These are phyloP conservation scores for Incurvaria masculella DNA, from an alignment of 2,888 invertebrate species.

Conservation along the genomic window DNA sequence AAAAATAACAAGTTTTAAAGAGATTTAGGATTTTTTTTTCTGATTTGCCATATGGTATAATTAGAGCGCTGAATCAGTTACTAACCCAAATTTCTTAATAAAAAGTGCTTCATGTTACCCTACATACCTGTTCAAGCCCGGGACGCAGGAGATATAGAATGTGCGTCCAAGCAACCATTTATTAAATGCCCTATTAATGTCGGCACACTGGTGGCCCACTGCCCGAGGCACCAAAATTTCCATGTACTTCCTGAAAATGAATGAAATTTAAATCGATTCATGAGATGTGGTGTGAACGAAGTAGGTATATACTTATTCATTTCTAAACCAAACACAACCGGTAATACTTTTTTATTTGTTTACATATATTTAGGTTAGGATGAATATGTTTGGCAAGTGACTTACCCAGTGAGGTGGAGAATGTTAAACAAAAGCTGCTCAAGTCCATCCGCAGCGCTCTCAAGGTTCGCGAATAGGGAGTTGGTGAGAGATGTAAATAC, in stretches of 20 bases:
- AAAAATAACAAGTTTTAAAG: too few species aligned
- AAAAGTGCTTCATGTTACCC: too few species aligned
- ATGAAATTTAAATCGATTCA: conserved; percentile 20
- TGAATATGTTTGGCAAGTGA: neutral
- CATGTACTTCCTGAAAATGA: conserved; percentile 51
- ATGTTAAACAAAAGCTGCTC: conserved; percentile 58
- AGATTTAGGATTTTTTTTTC: too few species aligned
- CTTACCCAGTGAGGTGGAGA: conserved; percentile 54
- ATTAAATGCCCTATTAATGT: conserved; percentile 53
- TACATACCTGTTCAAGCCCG: conserved; percentile 45
- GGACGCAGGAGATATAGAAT: conserved; percentile 59
- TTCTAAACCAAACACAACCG: neutral
- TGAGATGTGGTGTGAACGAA: conserved; percentile 1
- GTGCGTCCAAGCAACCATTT: conserved; percentile 66
- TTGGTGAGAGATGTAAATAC: conserved; percentile 61
- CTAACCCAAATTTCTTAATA: too few species aligned
- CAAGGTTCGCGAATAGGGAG: conserved; percentile 55
- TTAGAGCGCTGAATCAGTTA: too few species aligned
- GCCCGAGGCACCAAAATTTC: conserved; percentile 52
- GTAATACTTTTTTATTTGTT: neutral
- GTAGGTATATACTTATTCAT: conserved; percentile 1
- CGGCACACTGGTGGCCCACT: conserved; percentile 38
- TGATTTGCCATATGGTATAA: too few species aligned
- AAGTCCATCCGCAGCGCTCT: conserved; percentile 51
- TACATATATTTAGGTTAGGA: neutral